A percentile compares a stretch with the other conserved stretches of the same genome.
Conservation (phyloP, 1,140 invertebrate species). For the Polypedilum pembai region DNA sequence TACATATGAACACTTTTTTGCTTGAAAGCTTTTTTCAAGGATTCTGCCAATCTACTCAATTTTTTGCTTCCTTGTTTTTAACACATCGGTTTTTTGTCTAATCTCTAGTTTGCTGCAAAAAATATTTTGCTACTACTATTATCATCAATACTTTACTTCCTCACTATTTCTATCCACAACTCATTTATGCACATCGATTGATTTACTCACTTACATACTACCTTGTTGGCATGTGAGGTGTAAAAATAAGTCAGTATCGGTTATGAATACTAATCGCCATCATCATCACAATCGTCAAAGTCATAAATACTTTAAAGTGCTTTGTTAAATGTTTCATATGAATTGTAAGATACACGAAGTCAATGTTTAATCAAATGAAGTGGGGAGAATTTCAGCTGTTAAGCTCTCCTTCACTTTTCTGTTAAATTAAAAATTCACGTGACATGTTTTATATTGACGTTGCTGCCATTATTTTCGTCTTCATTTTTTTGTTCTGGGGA, state of each 20-base stretch:
- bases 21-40: too few species aligned
- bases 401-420: not conserved
- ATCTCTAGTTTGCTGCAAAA: not conserved
- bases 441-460: not conserved
- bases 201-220: not conserved
- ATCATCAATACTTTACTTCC: too few species aligned
- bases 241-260: constrained; percentile 7
- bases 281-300: not conserved
- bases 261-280: not conserved
- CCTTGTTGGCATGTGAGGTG: not conserved
- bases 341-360: not conserved
- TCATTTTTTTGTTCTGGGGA: not conserved
- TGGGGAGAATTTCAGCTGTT: not conserved
- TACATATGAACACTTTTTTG: too few species aligned
- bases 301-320: not conserved
- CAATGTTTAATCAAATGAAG: not conserved
- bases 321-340: not conserved
- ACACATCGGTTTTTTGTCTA: not conserved
- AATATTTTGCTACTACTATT: not conserved
- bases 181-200: not conserved
- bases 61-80: not conserved
- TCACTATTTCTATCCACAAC: not conserved
- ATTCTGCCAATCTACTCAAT: too few species aligned
- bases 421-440: not conserved
- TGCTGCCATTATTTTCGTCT: not conserved